Evolutionary conservation across 2,888 invertebrate species (phyloP).

Genomic region (Trichogramma dendrolimi): DNA sequence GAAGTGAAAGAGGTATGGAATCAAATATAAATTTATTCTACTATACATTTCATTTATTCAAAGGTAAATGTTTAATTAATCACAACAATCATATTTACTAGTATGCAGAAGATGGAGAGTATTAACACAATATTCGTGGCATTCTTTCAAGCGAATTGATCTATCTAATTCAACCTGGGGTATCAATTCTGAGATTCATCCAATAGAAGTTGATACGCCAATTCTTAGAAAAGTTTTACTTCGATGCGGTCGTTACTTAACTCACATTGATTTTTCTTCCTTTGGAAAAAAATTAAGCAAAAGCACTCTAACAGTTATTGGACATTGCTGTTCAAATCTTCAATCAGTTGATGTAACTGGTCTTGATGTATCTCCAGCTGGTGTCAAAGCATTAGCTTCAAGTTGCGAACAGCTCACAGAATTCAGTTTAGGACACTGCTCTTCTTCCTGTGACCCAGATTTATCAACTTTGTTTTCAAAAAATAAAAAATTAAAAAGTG

Average conservation of each 20-base stretch:
- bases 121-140: constrained; percentile 55
- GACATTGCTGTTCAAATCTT: constrained; percentile 59
- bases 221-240: constrained; percentile 55
- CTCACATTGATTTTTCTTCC: constrained; percentile 56
- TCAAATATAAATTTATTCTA: neutral
- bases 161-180: constrained; percentile 37
- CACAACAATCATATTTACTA: constrained; percentile 21
- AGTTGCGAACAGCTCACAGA: constrained; percentile 55
- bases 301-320: constrained; percentile 57
- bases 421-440: constrained; percentile 55
- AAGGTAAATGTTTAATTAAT: neutral
- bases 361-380: constrained; percentile 57
- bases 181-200: constrained; percentile 1
- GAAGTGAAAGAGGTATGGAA: constrained; percentile 54
- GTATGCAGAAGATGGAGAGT: constrained; percentile 59
- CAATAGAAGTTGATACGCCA: constrained; percentile 32
- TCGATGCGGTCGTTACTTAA: constrained; percentile 54
- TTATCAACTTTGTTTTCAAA: constrained; percentile 40
- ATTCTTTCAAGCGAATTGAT: constrained; percentile 47
- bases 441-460: constrained; percentile 44
- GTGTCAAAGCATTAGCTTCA: constrained; percentile 52
- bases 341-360: constrained; percentile 55
- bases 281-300: constrained; percentile 54
- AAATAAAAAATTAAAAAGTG: constrained; percentile 39
- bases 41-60: neutral